A percentile compares a stretch with the other conserved stretches of the same genome.
phyloP scores from a whole-genome alignment of 2,113 vertebrate species.

The Rattus norvegicus region GRCr8 NC_086019.1:212021001-212021500 shows the following conservation, averaged over 20 bases:
- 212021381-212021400: not conserved
- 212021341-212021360: not conserved
- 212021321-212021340: not conserved
- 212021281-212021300: not conserved
- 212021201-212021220: not conserved
- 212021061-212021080: not conserved
- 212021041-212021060: not conserved
- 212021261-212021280: not conserved
- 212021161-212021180: not conserved
- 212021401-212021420: not conserved
- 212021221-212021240: not conserved
- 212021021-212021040: not conserved
- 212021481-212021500: not conserved
- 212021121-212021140: not conserved
- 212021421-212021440: not conserved
- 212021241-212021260: not conserved
- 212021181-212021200: not conserved
- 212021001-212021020: not conserved
- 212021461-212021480: not conserved
- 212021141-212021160: not conserved
- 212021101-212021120: not conserved
- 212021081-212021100: not conserved
- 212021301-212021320: not conserved
- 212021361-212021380: not conserved
- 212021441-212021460: not conserved